Evolutionary conservation across 2,888 invertebrate genomes (phyloP), one percentile per base, ranked within the genome.

Genomic region (Phasia obesa): DNA sequence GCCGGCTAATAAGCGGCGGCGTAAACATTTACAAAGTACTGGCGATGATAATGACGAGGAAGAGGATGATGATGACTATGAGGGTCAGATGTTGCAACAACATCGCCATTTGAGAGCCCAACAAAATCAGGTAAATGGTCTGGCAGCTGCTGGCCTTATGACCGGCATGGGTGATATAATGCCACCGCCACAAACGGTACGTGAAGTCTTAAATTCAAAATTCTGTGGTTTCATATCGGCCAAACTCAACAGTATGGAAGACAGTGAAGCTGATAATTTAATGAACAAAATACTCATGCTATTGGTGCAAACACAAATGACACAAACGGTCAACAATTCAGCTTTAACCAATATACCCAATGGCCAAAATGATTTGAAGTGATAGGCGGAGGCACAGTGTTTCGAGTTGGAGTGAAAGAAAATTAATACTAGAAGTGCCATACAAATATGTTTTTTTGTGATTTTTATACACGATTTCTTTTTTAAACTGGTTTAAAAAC

Each of bases 201-300:
- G 90, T 49, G 90, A 90, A 78, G 88, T 90, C 38, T 86, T 90
- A 60, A 90, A 90, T 78, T 90, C 90, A 0, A 90, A 90, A 84
- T 90, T 90, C 78, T 90, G 90, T 59, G 91, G 90, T 35, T 90
- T 90, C 81, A 90, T 90, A 35, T 89, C 90, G 74, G 90, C 90
- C 73, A 90, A 90, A 77, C 82, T 90, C 71, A 90, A 90, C 55
- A 90, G 91, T 81, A 87, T 90, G 91, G 90, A 90, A 65, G 90
- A 90, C 51, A 86, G 88, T 5, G 90, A 90, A 78, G 90, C 90
- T 35, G 90, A 90, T 57, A 90, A 90, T 87, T 87, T 90, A 35
- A 90, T 90, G 91, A 90, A 90, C 79, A 88, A 89, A 84, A 90
- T 90, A 44, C 86, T 90, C 25, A 86, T 90, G 86, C 83, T 90